Evolutionary conservation across 2,797 vertebrate species (phyloP).

Genomic region (Enteromius unitaeniatus): DNA sequence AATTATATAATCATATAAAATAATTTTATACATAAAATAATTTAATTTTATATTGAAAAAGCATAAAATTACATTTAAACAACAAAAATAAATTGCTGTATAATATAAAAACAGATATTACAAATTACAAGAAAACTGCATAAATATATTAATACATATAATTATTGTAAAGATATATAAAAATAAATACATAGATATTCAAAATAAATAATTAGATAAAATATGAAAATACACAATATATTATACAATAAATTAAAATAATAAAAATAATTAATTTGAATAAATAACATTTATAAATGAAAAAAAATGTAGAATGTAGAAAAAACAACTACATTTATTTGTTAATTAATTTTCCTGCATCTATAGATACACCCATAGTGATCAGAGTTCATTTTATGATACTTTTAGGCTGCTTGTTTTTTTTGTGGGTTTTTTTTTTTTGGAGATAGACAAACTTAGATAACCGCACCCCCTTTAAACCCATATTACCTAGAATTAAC

Average conservation of each 20-base stretch:
- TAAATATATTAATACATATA: not conserved
- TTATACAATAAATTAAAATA: not conserved
- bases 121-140: not conserved
- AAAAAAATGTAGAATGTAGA: too few relatives aligned
- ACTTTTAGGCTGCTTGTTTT: not conserved
- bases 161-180: not conserved
- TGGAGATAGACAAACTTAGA: not conserved
- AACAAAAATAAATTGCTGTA: not conserved
- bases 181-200: not conserved
- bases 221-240: not conserved
- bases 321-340: not conserved
- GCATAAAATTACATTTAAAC: not conserved
- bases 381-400: not conserved
- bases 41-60: too few relatives aligned
- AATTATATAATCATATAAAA: too few relatives aligned
- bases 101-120: not conserved
- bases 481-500: slow-evolving; percentile 92
- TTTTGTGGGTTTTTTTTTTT: not conserved
- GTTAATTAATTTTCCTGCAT: not conserved
- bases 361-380: not conserved
- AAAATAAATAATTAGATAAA: not conserved
- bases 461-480: not conserved
- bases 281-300: not conserved
- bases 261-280: not conserved
- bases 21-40: too few relatives aligned